These are phyloP conservation scores for Pissodes strobi DNA, from an alignment of 1,140 invertebrate genomes.

Conservation along the genomic window DNA sequence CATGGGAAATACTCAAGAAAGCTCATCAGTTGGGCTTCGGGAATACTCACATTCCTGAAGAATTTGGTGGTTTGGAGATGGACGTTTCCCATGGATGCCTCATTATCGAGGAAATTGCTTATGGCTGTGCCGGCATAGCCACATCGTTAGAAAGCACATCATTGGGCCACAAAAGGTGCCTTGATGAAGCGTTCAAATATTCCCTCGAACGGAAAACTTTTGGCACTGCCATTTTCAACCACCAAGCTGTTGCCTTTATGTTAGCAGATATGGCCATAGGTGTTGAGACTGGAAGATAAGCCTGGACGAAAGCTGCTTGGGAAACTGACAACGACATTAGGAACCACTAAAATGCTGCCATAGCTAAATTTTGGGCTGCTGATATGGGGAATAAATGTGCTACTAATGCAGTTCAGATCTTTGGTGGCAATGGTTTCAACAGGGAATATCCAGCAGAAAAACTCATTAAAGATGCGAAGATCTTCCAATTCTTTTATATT, in stretches of 20 bases:
- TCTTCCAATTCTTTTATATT: constrained; percentile 98
- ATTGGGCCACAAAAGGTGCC: constrained; percentile 3
- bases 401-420: constrained; percentile 89
- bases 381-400: constrained; percentile 95
- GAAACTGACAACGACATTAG: constrained; percentile 77
- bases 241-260: constrained; percentile 94
- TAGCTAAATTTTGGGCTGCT: constrained; percentile 90
- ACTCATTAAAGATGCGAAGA: constrained; percentile 99
- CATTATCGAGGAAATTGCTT: too few relatives aligned
- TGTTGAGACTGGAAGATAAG: constrained; percentile 84
- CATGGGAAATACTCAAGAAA: constrained; percentile 93
- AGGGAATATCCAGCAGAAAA: constrained; percentile 98
- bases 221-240: constrained; percentile 79
- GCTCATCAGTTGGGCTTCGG: constrained; percentile 87
- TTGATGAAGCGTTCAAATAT: constrained; percentile 94
- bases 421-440: constrained; percentile 97
- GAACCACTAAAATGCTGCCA: constrained; percentile 87
- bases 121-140: too few relatives aligned
- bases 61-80: constrained; percentile 64
- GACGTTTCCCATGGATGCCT: too few relatives aligned
- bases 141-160: too few relatives aligned
- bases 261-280: constrained; percentile 95
- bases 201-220: constrained; percentile 92
- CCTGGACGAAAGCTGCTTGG: constrained; percentile 87
- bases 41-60: constrained; percentile 82